Conservation (phyloP, 2,797 vertebrate species). For the Dendrocincla fuliginosa region DNA sequence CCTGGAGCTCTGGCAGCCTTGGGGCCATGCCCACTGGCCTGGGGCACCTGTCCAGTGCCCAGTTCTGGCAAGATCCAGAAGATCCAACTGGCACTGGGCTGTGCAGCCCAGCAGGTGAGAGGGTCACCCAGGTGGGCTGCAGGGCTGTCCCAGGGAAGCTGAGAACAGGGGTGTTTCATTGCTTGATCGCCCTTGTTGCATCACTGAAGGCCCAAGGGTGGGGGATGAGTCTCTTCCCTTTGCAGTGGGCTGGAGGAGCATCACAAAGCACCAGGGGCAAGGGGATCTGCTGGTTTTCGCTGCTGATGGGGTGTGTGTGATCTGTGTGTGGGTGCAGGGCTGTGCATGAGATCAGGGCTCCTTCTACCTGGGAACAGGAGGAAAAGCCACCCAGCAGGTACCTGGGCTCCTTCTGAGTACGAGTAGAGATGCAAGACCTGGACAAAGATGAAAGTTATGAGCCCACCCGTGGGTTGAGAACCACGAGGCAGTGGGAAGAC, state of each 20-base stretch:
- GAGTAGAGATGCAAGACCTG: neutral
- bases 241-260: rapidly evolving
- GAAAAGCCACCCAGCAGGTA: neutral
- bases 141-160: neutral
- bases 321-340: neutral
- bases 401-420: neutral
- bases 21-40: neutral
- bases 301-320: rapidly evolving
- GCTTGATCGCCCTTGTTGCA: rapidly evolving
- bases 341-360: rapidly evolving
- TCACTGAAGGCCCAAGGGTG: neutral
- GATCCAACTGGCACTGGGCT: neutral
- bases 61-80: neutral
- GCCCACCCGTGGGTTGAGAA: neutral
- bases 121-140: neutral
- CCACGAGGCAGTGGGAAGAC: neutral
- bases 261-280: neutral
- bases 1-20: neutral
- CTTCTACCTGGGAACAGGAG: neutral
- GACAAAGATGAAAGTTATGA: slow-evolving; percentile 16
- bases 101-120: neutral
- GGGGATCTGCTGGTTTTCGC: rapidly evolving
- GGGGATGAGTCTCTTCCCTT: rapidly evolving
- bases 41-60: neutral
- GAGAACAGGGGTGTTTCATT: neutral